Conservation (phyloP, 2,797 vertebrate genomes). For the Sebastes kiyomatsui region DNA sequence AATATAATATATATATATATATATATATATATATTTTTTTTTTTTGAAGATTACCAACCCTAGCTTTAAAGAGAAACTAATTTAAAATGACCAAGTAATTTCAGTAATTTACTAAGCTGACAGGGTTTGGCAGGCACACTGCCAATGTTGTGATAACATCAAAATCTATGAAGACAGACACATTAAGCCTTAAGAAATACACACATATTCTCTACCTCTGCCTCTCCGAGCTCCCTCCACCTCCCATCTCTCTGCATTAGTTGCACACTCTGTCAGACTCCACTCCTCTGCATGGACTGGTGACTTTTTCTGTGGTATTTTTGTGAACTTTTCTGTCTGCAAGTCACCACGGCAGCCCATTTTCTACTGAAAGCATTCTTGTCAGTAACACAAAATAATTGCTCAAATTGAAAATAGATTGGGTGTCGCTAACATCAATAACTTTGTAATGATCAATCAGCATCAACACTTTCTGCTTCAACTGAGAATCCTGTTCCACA, state of each 20-base stretch:
- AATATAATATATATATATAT: background rate
- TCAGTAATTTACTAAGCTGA: background rate
- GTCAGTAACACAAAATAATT: background rate
- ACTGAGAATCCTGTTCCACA: background rate
- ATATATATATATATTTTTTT: too few species aligned
- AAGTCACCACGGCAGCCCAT: background rate
- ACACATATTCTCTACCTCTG: constrained; percentile 16
- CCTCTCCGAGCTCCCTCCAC: background rate
- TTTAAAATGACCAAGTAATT: background rate
- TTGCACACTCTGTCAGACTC: background rate
- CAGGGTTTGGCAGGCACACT: background rate
- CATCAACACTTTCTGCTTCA: background rate
- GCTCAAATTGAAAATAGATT: background rate
- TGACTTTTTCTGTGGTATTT: background rate
- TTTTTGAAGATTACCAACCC: background rate
- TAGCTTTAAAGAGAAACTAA: background rate
- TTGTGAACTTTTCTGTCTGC: background rate
- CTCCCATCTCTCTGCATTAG: background rate
- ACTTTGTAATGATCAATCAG: background rate
- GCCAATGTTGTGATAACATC: background rate
- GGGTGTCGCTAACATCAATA: background rate
- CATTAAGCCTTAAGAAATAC: background rate
- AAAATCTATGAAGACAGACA: background rate
- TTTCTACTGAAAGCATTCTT: background rate
- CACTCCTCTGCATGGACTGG: background rate